phyloP scores from a whole-genome alignment of 2,888 invertebrate genomes.

The Polylopha cassiicola region DNA sequence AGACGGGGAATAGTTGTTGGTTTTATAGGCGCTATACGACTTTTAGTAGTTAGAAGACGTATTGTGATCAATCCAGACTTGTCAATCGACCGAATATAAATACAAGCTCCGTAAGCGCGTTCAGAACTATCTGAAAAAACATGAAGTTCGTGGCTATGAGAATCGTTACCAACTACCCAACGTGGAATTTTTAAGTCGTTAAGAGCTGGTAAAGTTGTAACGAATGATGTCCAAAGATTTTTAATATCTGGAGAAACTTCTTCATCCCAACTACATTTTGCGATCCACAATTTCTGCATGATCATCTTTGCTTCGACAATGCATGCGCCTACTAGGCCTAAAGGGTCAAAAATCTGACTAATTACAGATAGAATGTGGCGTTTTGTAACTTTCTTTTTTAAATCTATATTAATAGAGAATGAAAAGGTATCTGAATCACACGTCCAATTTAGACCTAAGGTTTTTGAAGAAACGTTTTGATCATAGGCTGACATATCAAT shows the following conservation, averaged over 20 bases:
- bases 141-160: not conserved
- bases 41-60: constrained; percentile 2
- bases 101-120: not conserved
- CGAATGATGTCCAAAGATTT: not conserved
- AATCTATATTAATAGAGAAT: constrained; percentile 7
- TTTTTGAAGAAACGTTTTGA: constrained; percentile 4
- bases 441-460: constrained; percentile 8
- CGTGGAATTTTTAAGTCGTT: not conserved
- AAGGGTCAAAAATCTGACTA: constrained; percentile 12
- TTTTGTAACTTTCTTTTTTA: constrained; percentile 5
- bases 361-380: constrained; percentile 11
- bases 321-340: constrained; percentile 16
- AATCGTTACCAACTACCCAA: not conserved
- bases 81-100: not conserved
- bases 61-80: not conserved
- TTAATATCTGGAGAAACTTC: not conserved
- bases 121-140: not conserved
- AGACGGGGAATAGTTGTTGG: not conserved
- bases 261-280: constrained; percentile 1
- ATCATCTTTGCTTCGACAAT: constrained; percentile 15
- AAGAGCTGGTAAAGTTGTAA: not conserved
- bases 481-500: not conserved
- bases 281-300: constrained; percentile 2
- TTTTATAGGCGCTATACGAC: not conserved
- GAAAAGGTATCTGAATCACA: constrained; percentile 3